These are phyloP conservation scores for Pogonophryne albipinna DNA, from an alignment of 2,797 vertebrate genomes.

Conservation along the genomic window DNA sequence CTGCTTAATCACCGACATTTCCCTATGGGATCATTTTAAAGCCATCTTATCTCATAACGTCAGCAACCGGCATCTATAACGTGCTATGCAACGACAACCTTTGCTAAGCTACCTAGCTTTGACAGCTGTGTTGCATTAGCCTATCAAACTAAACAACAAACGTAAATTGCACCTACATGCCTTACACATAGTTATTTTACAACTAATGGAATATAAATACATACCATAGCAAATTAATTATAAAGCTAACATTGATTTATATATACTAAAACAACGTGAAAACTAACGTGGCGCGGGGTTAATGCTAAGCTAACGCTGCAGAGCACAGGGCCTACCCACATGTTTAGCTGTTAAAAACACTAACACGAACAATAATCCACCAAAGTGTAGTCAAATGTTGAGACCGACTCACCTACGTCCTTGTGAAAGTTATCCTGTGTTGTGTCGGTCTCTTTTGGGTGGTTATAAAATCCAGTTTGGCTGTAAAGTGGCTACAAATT, in stretches of 20 bases:
- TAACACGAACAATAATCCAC: rapidly evolving
- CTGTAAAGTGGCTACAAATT: conserved; percentile 38
- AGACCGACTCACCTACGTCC: conserved; percentile 69
- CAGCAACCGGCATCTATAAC: not conserved
- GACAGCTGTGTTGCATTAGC: not conserved
- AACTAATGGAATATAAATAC: rapidly evolving
- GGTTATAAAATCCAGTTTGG: conserved; percentile 79
- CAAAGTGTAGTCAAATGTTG: rapidly evolving
- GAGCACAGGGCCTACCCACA: conserved; percentile 44
- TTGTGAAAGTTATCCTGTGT: conserved; percentile 20
- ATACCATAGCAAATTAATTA: rapidly evolving
- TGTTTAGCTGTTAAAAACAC: not conserved
- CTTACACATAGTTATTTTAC: rapidly evolving
- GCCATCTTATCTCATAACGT: not conserved
- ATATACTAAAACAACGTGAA: not conserved
- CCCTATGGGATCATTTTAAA: too few relatives aligned
- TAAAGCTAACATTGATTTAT: not conserved
- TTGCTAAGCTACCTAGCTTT: not conserved
- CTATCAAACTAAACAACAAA: not conserved
- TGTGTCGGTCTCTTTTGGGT: conserved; percentile 13
- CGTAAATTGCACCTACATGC: not conserved
- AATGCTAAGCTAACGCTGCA: conserved; percentile 57
- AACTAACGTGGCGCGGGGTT: conserved; percentile 31
- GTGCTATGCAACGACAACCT: not conserved
- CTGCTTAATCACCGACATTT: too few relatives aligned